Base-by-base conservation (phyloP, 1,140 invertebrate species). In the Drosophila biarmipes region DNA sequence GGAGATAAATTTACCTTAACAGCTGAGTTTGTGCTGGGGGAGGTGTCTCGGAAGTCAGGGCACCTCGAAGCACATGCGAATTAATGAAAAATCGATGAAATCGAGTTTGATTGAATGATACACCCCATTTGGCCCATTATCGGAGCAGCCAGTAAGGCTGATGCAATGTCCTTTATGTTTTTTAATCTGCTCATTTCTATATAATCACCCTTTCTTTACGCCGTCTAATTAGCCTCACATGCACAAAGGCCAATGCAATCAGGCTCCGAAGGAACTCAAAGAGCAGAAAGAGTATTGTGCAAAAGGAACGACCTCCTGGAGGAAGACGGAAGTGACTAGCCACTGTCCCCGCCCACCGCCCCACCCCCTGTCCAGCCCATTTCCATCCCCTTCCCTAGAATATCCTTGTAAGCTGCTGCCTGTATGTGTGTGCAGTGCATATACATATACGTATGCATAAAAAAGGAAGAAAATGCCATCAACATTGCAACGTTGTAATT, bases 401-500 rank as follows among this genome's bases (percentile, higher is more conserved):
- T 59, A 56, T 64, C 48, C 59, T 34, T 56, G 59, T 64, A 64
- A 71, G 51, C 57, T 56, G 53, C 62, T 40, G 52, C 57, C 35
- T 55, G 48, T 49, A 48, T 55, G 45, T 38, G 24, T 46, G 8
- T n/a, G n/a, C n/a, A 43, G 15, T 54, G 37, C 40, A 21, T 57
- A 14, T 56, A 24, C 42, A 42, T 42, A 64, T 77, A 46, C 66
- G 52, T 59, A 73, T 68, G 71, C 71, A 76, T 52, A 68, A 73
- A 72, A 78, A 73, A 78, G 58, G 51, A 56, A 57, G 66, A 84
- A 84, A 79, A 66, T 62, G 54, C 64, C 69, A 73, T 79, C 75
- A 87, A 89, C 84, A 71, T 77, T 87, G 84, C 84, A 87, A 89
- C 75, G 72, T 87, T 86, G 79, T 87, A 87, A 87, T 82, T 84